Base-by-base conservation (phyloP, 2,888 invertebrate species). In the Trilocha varians region DNA sequence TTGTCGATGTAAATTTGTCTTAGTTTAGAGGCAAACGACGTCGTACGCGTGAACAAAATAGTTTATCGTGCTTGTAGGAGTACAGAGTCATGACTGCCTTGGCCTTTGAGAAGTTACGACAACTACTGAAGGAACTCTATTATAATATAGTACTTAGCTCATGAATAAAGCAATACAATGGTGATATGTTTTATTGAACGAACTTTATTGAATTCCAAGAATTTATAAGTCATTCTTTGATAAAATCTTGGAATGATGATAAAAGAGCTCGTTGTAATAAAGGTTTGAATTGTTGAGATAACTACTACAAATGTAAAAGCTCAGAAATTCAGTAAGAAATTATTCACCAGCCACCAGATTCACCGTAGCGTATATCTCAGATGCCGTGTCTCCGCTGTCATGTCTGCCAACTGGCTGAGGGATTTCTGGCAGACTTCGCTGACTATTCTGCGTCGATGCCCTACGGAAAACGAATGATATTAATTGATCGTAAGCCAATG, bases 311-410 rank as follows among this genome's bases (percentile, higher is more conserved):
- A 25, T 25, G 6, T 25, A 25, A 25, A 25, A 25, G 25, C 25
- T 11, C 11, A 25, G 2, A 25, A 25, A 9, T 25, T 25, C 25
- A 25, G 11, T 11, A 25, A 25, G 25, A 25, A 25, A 25, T 25
- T 25, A 25, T 25, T 25, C 25, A 85, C 87, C 79, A 69, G 78
- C 77, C 59, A 83, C 79, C 47, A 86, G 65, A 54, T 90, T 91
- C 13, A 95, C 93, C 5, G 95, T 95, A 32, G 95, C 95, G 69
- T 95, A 95, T 47, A 95, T 87, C 65, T 95, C 95, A 0, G 94
- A 95, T 6, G 91, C 91, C 38, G 93, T 93, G 71, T 95, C 95
- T 3, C 91, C 91, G 48, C 84, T 79, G 55, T 88, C 88, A 48
- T 86, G 87, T 57, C 91, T 89, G 32, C 91, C 91, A 17, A 91